Conservation (phyloP, 1,140 invertebrate species). For the Nephila pilipes region DNA sequence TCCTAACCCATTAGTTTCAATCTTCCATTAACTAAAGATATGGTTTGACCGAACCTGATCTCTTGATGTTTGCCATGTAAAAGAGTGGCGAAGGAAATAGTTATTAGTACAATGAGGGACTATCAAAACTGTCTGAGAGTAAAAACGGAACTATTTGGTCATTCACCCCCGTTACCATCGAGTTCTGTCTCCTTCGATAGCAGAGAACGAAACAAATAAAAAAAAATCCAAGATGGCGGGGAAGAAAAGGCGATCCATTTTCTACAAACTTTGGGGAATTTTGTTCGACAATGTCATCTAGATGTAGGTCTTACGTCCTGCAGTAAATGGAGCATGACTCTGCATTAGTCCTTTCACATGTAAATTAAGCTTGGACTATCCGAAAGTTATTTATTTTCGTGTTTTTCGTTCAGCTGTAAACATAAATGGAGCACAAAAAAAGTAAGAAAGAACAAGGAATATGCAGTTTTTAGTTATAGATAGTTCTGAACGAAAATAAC, state of each 20-base stretch:
- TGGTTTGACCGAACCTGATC: not conserved
- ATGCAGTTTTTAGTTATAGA: not conserved
- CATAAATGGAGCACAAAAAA: not conserved
- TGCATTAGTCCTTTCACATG: conserved; percentile 26
- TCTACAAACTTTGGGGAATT: conserved; percentile 22
- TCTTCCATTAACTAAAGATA: not conserved
- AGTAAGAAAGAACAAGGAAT: not conserved
- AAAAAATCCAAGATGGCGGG: not conserved
- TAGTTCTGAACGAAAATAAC: not conserved
- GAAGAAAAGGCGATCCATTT: conserved; percentile 10
- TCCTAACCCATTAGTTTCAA: not conserved
- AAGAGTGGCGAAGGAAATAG: not conserved
- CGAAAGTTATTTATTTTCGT: conserved; percentile 2
- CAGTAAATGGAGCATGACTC: not conserved
- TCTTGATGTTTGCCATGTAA: not conserved
- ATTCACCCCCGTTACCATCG: conserved; percentile 33
- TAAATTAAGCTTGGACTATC: conserved; percentile 1
- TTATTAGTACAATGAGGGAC: not conserved
- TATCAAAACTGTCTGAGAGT: not conserved
- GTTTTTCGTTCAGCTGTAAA: conserved; percentile 7
- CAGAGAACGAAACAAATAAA: not conserved
- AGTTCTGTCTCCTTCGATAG: not conserved
- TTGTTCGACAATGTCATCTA: conserved; percentile 38
- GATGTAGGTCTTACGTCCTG: conserved; percentile 40
- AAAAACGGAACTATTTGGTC: not conserved